Evolutionary conservation across 2,888 invertebrate genomes (phyloP), one percentile per base, ranked within the genome.

Genomic region (Pseudococcus viburni): DNA sequence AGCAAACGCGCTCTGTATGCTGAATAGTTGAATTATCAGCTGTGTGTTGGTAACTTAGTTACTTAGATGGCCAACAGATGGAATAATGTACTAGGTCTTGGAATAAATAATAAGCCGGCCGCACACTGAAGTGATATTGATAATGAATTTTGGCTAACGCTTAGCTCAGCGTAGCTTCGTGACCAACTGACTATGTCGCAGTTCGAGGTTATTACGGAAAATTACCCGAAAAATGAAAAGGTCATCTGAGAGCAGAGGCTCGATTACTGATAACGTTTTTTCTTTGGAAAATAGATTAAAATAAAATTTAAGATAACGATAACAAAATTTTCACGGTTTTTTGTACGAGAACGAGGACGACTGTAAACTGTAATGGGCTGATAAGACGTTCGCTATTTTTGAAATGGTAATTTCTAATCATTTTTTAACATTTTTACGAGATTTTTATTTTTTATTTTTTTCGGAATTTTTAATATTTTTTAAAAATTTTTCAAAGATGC

Each of bases 61-160:
- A 22, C 19, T 7, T 2, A 22, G 64, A 22, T 22, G 64, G 22
- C 22, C 15, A 11, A 64, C 9, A 64, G 64, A 64, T 64, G 64
- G 64, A 64, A 64, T 64, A 64, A 64, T 64, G 15, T 64, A 12
- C 64, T 1, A 64, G 64, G 64, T 64, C 64, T 22, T 64, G 22
- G 15, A 51, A 15, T 51, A 11, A 51, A 11, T 51, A 19, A 22
- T 15, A 64, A 64, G 64, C 12, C 64, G 64, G 22, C 64, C 11
- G 22, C 64, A 64, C 64, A 64, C 64, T 64, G 64, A 22, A n/a
- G 48, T 15, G 48, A 15, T 51, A n/a, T n/a, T n/a, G 1, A 11
- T 51, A n/a, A 59, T n/a, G 1, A 11, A 4, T 8, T 22, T 11
- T 64, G 64, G 64, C 64, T 22, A 64, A 55, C 7, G 59, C 22